Conservation (phyloP, 2,113 vertebrate species). For the Alligator sinensis region DNA sequence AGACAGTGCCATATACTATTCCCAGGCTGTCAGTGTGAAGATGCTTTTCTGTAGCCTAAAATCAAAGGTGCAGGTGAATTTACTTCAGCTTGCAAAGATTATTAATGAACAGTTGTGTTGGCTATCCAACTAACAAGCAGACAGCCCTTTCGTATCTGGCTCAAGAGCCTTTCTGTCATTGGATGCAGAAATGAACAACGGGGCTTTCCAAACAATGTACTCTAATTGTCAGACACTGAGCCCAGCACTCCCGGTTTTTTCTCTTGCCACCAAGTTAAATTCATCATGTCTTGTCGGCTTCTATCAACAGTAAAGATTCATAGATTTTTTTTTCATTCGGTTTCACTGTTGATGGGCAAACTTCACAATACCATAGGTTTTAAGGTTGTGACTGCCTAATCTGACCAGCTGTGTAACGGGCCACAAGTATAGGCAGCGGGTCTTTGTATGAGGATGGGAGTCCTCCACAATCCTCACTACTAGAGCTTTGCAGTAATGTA, state of each 20-base stretch:
- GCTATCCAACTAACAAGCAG: slow-evolving; percentile 3
- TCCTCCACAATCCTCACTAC: background rate
- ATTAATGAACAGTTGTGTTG: slow-evolving; percentile 16
- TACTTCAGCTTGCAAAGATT: slow-evolving; percentile 4
- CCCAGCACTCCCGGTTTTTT: background rate
- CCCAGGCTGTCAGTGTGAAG: background rate
- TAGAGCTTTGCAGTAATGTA: background rate
- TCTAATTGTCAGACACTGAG: background rate
- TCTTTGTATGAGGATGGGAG: background rate
- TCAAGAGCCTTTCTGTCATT: background rate
- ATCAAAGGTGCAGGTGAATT: slow-evolving; percentile 28
- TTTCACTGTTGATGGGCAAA: too few species aligned
- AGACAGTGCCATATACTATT: slow-evolving; percentile 1
- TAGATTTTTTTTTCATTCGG: background rate
- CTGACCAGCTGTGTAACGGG: background rate
- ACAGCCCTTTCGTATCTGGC: slow-evolving; percentile 1
- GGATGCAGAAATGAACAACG: background rate
- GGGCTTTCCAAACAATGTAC: background rate
- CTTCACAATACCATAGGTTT: background rate
- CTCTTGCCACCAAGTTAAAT: background rate
- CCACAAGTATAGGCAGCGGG: background rate
- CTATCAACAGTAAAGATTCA: background rate
- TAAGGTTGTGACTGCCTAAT: background rate
- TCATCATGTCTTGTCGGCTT: background rate
- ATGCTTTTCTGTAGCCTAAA: slow-evolving; percentile 1